Percentiles rank a stretch among this genome's conserved stretches.
These are phyloP conservation scores for Anoplolepis gracilipes DNA, from an alignment of 1,140 invertebrate genomes.

Conservation along the genomic window DNA sequence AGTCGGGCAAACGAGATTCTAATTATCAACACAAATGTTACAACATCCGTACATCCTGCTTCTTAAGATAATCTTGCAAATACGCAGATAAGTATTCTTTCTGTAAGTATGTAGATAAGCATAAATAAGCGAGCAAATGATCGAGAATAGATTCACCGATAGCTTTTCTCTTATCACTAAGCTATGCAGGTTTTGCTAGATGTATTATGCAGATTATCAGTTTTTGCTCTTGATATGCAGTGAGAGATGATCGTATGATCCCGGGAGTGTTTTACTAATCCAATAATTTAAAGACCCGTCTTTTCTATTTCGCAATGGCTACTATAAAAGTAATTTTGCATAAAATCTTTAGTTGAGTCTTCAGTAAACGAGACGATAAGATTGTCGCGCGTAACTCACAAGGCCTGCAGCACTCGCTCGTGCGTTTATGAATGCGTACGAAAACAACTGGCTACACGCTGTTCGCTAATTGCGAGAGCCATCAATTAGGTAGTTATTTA, in stretches of 20 bases:
- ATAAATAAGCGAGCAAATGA: not conserved
- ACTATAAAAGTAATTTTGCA: not conserved
- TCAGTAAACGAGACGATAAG: constrained; percentile 20
- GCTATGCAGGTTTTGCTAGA: too few relatives aligned
- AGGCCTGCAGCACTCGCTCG: not conserved
- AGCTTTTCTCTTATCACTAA: too few relatives aligned
- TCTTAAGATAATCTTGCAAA: constrained; percentile 44
- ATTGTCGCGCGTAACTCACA: constrained; percentile 34
- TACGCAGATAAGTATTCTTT: constrained; percentile 4
- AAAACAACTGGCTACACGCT: constrained; percentile 11
- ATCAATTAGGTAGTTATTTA: constrained; percentile 65
- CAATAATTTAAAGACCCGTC: not conserved
- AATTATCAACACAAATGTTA: constrained; percentile 43
- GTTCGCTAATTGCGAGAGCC: constrained; percentile 55
- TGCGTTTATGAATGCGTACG: constrained; percentile 1
- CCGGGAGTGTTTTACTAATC: constrained; percentile 25
- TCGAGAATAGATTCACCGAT: not conserved
- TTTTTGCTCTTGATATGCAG: not conserved
- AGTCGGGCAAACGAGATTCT: constrained; percentile 11
- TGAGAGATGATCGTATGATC: not conserved
- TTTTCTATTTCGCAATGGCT: not conserved
- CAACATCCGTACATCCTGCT: not conserved
- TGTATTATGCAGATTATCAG: constrained; percentile 46
- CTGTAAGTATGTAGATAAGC: constrained; percentile 26
- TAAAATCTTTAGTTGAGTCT: not conserved